These are phyloP conservation scores for Peromyscus nudipes DNA, from an alignment of 2,797 vertebrate genomes.

Conservation along the genomic window DNA sequence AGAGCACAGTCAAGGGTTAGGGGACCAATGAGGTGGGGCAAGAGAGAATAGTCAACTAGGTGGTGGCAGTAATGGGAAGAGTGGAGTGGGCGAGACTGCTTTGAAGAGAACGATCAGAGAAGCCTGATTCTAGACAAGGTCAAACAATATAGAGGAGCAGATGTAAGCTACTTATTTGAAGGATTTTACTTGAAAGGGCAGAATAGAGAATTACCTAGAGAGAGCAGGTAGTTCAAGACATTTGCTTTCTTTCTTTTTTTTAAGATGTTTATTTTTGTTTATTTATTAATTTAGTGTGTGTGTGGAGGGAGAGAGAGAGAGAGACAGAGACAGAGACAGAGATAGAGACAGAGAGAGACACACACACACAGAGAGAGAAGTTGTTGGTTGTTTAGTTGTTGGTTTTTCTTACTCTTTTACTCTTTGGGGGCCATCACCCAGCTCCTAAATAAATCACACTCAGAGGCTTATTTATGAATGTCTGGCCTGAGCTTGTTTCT, in stretches of 20 bases:
- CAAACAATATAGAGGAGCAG: not conserved
- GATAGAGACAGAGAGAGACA: not conserved
- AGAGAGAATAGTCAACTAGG: not conserved
- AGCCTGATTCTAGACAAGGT: not conserved
- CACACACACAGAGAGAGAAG: not conserved
- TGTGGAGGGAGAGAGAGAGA: not conserved
- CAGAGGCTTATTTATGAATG: too few relatives aligned
- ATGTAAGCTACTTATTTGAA: conserved; percentile 10
- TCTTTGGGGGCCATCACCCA: too few relatives aligned
- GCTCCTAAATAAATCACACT: too few relatives aligned
- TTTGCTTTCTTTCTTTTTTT: not conserved
- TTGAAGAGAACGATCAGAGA: not conserved
- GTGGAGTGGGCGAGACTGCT: not conserved
- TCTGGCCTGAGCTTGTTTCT: too few relatives aligned
- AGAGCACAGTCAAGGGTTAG: not conserved
- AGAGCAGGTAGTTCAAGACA: conserved; percentile 22
- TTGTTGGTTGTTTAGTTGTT: too few relatives aligned
- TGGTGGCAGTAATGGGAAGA: not conserved
- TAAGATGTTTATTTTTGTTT: not conserved
- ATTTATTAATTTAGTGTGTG: not conserved
- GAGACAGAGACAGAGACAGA: not conserved
- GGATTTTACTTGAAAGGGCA: conserved; percentile 17
- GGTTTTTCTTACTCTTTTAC: too few relatives aligned
- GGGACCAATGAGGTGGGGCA: not conserved
- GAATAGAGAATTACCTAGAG: not conserved